Percentiles rank a stretch among this genome's conserved stretches.
Conservation (phyloP, 2,113 vertebrate species). For the Rhagologus leucostigma region DNA sequence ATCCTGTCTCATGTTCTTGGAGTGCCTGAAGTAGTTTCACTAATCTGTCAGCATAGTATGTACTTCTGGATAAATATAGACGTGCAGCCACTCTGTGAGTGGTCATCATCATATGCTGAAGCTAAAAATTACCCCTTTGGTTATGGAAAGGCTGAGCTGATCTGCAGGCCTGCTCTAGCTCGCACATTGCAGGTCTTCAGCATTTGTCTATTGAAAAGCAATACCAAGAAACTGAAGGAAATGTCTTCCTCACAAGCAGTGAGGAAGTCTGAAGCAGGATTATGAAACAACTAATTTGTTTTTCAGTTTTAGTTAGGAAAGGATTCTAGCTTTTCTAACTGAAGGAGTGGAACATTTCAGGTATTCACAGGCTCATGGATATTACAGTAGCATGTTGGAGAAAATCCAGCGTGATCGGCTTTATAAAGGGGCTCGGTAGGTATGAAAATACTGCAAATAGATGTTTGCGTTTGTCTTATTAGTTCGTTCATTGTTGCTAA, state of each 20-base stretch:
- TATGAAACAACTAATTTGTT: slow-evolving; percentile 57
- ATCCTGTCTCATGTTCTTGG: slow-evolving; percentile 76
- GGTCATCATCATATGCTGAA: slow-evolving; percentile 80
- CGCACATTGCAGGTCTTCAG: slow-evolving; percentile 55
- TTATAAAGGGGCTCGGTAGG: slow-evolving; percentile 96
- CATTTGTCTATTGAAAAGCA: slow-evolving; percentile 27
- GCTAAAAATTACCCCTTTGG: slow-evolving; percentile 92
- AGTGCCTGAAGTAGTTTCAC: slow-evolving; percentile 77
- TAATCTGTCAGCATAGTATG: slow-evolving; percentile 88
- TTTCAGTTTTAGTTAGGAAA: slow-evolving; percentile 55
- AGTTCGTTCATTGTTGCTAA: not conserved
- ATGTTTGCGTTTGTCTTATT: not conserved
- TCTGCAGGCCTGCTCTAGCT: slow-evolving; percentile 70
- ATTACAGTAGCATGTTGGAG: slow-evolving; percentile 89
- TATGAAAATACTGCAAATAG: slow-evolving; percentile 40
- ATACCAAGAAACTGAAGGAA: not conserved
- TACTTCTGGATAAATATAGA: slow-evolving; percentile 94
- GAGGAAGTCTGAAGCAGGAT: not conserved
- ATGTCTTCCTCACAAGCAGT: not conserved
- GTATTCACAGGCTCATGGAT: slow-evolving; percentile 80
- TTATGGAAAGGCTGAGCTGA: slow-evolving; percentile 77
- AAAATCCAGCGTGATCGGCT: slow-evolving; percentile 88
- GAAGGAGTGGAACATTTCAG: slow-evolving; percentile 34
- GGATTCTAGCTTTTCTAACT: slow-evolving; percentile 22
- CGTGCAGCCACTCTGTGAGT: slow-evolving; percentile 76